A percentile compares a stretch with the other conserved stretches of the same genome.
Evolutionary conservation across 1,140 invertebrate species (phyloP).

Genomic region (Samia ricini): DNA sequence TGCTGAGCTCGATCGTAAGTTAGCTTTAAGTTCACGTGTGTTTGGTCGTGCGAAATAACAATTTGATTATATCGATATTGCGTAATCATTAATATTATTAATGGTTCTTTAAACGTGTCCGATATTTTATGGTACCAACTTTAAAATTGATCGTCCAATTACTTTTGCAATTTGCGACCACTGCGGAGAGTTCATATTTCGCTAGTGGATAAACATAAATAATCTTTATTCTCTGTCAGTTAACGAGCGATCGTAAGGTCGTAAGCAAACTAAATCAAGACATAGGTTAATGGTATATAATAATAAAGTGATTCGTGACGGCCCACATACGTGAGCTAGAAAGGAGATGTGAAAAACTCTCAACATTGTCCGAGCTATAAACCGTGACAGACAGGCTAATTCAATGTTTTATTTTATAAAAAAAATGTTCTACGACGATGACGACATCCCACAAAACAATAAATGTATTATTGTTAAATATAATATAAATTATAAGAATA

Average conservation of each 20-base stretch:
- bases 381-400: conserved; percentile 35
- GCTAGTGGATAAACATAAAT: background rate
- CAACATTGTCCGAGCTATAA: conserved; percentile 43
- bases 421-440: background rate
- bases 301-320: conserved; percentile 58
- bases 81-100: conserved; percentile 15
- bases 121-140: background rate
- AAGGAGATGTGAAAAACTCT: conserved; percentile 43
- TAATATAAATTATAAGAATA: background rate
- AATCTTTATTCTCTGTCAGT: background rate
- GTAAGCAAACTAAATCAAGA: conserved; percentile 41
- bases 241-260: background rate
- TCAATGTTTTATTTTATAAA: background rate
- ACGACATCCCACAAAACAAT: background rate
- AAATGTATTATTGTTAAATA: background rate
- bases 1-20: conserved; percentile 43
- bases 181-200: background rate
- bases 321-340: conserved; percentile 51
- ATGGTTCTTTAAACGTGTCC: background rate
- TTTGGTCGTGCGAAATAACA: conserved; percentile 43
- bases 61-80: conserved; percentile 36
- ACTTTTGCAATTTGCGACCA: background rate
- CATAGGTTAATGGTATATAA: conserved; percentile 44
- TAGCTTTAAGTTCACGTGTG: conserved; percentile 59
- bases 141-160: background rate